These are phyloP conservation scores for Cichladusa arquata DNA, from an alignment of 2,113 vertebrate species.

Conservation along the genomic window DNA sequence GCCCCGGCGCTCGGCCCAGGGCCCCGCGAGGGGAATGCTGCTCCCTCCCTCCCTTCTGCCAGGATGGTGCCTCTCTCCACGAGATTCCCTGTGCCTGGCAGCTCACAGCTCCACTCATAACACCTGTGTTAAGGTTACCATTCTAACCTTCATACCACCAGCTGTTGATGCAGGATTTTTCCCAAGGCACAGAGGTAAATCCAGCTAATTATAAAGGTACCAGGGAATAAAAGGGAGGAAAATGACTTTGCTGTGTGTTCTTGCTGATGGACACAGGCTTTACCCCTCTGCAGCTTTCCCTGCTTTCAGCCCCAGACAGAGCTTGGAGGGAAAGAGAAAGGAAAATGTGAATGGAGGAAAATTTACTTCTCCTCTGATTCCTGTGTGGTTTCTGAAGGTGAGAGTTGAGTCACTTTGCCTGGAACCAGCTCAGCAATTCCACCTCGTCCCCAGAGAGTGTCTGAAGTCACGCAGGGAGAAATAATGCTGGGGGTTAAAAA, in stretches of 20 bases:
- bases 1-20: neutral
- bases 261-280: neutral
- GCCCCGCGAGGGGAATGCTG: neutral
- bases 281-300: neutral
- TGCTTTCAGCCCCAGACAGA: neutral
- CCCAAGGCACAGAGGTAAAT: neutral
- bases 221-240: neutral
- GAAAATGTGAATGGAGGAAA: neutral
- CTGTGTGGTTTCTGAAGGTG: slow-evolving; percentile 15
- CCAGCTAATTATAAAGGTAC: neutral
- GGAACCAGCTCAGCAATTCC: slow-evolving; percentile 53
- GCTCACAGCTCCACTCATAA: fast-evolving
- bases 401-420: slow-evolving; percentile 45
- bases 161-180: neutral
- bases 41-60: neutral
- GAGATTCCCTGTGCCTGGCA: neutral
- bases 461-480: slow-evolving; percentile 48
- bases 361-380: neutral
- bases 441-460: neutral
- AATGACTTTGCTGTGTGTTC: fast-evolving
- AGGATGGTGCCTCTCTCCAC: neutral
- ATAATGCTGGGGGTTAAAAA: slow-evolving; percentile 55
- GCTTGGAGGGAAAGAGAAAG: neutral
- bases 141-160: neutral
- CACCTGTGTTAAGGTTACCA: neutral